phyloP scores from a whole-genome alignment of 2,888 invertebrate species.

The Tetropium fuscum region DNA sequence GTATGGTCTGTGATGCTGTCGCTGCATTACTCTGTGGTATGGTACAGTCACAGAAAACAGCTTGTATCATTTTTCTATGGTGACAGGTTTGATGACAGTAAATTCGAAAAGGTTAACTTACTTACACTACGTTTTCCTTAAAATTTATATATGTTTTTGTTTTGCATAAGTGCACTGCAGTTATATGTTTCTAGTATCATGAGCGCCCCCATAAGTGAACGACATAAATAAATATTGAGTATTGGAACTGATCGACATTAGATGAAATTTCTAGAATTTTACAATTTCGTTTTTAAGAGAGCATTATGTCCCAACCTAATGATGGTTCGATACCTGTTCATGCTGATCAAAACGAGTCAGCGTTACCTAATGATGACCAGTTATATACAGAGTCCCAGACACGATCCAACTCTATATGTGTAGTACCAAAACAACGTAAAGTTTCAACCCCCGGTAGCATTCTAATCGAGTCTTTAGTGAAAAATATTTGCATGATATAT shows the following conservation, averaged over 20 bases:
- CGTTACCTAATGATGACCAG: slow-evolving; percentile 12
- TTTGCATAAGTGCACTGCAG: too few relatives aligned
- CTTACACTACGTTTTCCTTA: too few relatives aligned
- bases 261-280: slow-evolving; percentile 10
- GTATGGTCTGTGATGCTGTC: too few relatives aligned
- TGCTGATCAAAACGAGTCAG: slow-evolving; percentile 21
- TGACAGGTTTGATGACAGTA: too few relatives aligned
- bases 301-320: slow-evolving; percentile 13
- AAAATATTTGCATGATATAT: slow-evolving; percentile 75
- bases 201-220: too few relatives aligned
- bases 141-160: too few relatives aligned
- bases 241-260: slow-evolving; percentile 5
- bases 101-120: too few relatives aligned
- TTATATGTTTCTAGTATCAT: too few relatives aligned
- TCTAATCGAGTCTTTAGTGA: slow-evolving; percentile 77
- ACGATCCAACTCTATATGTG: slow-evolving; percentile 27
- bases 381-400: slow-evolving; percentile 1
- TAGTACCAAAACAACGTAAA: slow-evolving; percentile 38
- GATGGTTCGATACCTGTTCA: slow-evolving; percentile 29
- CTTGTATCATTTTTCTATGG: too few relatives aligned
- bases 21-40: too few relatives aligned
- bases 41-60: too few relatives aligned
- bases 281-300: neutral
- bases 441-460: slow-evolving; percentile 74
- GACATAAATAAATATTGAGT: too few relatives aligned